Conservation (phyloP, 2,113 vertebrate genomes). For the Lophura nycthemera region DNA sequence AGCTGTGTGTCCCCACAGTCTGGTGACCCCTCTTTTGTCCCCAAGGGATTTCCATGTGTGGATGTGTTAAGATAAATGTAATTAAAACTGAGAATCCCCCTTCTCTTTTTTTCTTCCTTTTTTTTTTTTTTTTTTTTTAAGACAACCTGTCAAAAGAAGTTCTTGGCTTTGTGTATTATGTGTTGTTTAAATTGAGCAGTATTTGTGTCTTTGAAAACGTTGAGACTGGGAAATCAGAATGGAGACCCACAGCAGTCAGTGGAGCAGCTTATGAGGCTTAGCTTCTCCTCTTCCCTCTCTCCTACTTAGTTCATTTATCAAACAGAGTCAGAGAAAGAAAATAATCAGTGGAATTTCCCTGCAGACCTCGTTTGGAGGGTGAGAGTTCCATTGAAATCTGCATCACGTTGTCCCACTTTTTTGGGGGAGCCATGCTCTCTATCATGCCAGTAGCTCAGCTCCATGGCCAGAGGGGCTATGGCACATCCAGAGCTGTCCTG, state of each 20-base stretch:
- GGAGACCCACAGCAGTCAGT: not conserved
- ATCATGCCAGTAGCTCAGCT: too few species aligned
- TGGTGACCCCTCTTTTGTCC: not conserved
- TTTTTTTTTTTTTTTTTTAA: not conserved
- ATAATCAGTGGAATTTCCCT: not conserved
- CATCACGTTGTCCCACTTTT: not conserved
- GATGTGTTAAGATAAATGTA: not conserved
- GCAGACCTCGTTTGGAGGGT: not conserved
- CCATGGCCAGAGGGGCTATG: fast-evolving
- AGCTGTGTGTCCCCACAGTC: not conserved
- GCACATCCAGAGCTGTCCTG: not conserved
- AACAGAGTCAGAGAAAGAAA: not conserved
- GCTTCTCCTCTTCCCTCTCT: not conserved
- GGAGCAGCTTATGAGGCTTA: not conserved
- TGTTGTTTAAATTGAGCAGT: not conserved
- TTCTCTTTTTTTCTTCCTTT: fast-evolving
- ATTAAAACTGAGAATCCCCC: not conserved
- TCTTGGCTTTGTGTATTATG: not conserved
- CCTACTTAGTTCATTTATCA: constrained; percentile 3
- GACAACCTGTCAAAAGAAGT: not conserved
- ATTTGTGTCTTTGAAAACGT: not conserved
- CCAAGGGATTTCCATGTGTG: not conserved
- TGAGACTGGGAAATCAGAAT: not conserved
- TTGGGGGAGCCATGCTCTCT: not conserved
- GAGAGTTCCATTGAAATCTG: not conserved